Percentiles rank a stretch among this genome's conserved stretches.
These are phyloP conservation scores for Diorhabda sublineata DNA, from an alignment of 1,140 invertebrate genomes.

Conservation along the genomic window DNA sequence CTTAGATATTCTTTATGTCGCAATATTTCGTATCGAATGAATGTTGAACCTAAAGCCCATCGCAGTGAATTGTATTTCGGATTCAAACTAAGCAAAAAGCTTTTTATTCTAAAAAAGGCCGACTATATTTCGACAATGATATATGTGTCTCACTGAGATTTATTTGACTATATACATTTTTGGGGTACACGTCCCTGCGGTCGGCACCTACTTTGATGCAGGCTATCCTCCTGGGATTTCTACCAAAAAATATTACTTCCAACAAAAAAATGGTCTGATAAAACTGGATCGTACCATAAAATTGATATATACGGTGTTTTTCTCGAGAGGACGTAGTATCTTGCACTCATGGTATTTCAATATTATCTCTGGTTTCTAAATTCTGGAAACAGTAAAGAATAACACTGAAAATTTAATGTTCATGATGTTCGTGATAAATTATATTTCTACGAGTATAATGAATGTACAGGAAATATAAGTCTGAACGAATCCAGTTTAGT, in stretches of 20 bases:
- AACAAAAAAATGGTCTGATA: not conserved
- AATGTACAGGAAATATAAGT: too few species aligned
- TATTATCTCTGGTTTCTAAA: not conserved
- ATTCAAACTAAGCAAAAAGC: conserved; percentile 2
- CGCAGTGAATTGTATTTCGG: not conserved
- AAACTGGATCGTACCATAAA: not conserved
- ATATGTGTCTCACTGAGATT: conserved; percentile 31
- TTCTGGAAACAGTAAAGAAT: too few species aligned
- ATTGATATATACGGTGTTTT: conserved; percentile 1
- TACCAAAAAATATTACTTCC: not conserved
- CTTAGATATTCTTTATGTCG: too few species aligned
- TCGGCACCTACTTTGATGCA: not conserved
- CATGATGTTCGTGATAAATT: too few species aligned
- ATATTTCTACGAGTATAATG: too few species aligned
- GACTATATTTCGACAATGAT: conserved; percentile 29
- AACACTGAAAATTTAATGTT: too few species aligned
- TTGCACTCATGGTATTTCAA: not conserved
- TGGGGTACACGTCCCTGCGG: not conserved
- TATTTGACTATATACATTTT: conserved; percentile 22
- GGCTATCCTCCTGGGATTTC: not conserved
- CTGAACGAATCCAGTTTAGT: too few species aligned
- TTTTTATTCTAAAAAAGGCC: conserved; percentile 15
- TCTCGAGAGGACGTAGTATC: not conserved
- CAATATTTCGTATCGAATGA: too few species aligned
- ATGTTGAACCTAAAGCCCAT: not conserved